Evolutionary conservation across 2,113 vertebrate genomes (phyloP).

Genomic region (Benitochromis conjunctus): DNA sequence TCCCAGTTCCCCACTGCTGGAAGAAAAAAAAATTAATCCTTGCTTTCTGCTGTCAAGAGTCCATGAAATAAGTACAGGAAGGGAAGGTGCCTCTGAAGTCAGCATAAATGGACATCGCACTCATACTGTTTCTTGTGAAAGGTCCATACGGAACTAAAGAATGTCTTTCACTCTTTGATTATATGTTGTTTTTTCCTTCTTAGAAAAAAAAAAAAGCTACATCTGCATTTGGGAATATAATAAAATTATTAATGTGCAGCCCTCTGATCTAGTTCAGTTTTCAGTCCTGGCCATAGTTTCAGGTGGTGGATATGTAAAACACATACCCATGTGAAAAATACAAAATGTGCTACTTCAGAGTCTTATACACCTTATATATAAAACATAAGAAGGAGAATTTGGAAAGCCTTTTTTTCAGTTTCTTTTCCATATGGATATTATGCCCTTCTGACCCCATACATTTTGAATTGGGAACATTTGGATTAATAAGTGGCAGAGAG

Average conservation of each 20-base stretch:
- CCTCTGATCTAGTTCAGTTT: not conserved
- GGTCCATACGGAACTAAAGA: not conserved
- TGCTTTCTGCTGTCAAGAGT: constrained; percentile 49
- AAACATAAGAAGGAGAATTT: not conserved
- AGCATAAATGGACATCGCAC: constrained; percentile 7
- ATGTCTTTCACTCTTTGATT: not conserved
- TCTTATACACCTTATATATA: not conserved
- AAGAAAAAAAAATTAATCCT: constrained; percentile 27
- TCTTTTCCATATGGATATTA: not conserved
- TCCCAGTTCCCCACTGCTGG: not conserved
- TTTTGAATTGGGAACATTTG: not conserved
- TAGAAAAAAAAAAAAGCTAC: not conserved
- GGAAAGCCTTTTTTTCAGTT: not conserved
- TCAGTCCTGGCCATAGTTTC: not conserved
- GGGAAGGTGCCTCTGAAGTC: constrained; percentile 11
- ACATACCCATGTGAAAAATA: not conserved
- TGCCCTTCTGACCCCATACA: constrained; percentile 6
- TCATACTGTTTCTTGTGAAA: not conserved
- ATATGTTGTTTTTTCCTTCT: not conserved
- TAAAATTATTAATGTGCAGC: not conserved
- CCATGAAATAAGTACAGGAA: constrained; percentile 53
- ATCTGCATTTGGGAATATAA: not conserved
- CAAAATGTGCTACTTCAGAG: not conserved
- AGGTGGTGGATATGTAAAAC: not conserved
- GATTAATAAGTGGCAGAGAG: constrained; percentile 48